phyloP scores from a whole-genome alignment of 2,888 invertebrate species.

The Himalopsyche tibetana region DNA sequence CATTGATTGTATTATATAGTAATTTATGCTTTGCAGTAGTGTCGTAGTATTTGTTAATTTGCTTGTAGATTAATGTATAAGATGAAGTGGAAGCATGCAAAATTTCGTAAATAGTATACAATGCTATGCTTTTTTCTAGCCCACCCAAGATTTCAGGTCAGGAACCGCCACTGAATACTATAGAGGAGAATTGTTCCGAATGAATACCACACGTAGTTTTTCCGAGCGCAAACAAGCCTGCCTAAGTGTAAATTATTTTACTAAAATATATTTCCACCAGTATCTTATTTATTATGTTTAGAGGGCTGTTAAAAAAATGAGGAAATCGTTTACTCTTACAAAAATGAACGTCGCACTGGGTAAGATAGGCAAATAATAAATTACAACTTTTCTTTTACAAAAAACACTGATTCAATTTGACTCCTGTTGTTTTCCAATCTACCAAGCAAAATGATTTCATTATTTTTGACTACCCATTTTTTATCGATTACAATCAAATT shows the following conservation, averaged over 20 bases:
- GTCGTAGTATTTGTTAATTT: too few relatives aligned
- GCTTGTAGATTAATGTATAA: too few relatives aligned
- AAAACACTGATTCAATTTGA: background rate
- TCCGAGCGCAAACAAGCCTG: background rate
- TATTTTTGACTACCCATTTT: background rate
- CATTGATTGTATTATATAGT: too few relatives aligned
- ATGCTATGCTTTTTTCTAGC: too few relatives aligned
- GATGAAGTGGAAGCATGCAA: too few relatives aligned
- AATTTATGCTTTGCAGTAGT: too few relatives aligned
- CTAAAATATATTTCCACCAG: background rate
- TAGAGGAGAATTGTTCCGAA: too few relatives aligned
- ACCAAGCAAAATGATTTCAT: background rate
- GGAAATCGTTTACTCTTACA: background rate
- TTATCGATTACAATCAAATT: background rate
- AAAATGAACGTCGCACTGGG: background rate
- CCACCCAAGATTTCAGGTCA: too few relatives aligned
- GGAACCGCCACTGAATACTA: too few relatives aligned
- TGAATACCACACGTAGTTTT: background rate
- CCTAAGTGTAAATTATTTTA: background rate
- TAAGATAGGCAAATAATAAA: background rate
- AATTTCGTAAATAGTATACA: too few relatives aligned
- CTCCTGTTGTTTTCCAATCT: background rate
- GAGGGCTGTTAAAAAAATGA: background rate
- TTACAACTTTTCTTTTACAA: background rate
- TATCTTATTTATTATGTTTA: background rate